Percentiles rank a stretch among this genome's conserved stretches.
These are phyloP conservation scores for Artemia sinica DNA, from an alignment of 2,888 invertebrate species.

Conservation along the genomic window DNA sequence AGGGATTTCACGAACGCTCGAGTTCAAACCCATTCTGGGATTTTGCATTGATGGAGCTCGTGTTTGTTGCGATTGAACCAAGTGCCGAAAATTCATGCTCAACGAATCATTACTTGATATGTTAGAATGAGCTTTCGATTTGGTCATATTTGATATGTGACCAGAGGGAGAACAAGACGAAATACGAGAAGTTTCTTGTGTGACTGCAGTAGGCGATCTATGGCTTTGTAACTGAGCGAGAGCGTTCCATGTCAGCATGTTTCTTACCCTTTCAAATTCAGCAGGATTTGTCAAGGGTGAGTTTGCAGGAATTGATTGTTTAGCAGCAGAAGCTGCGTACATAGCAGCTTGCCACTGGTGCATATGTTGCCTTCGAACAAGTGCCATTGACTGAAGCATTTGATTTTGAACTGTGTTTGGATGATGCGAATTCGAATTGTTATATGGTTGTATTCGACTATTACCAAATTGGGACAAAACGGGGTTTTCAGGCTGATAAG, in stretches of 20 bases:
- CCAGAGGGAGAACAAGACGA: too few relatives aligned
- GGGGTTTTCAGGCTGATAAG: neutral
- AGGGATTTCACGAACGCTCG: neutral
- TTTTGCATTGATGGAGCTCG: neutral
- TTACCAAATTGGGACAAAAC: neutral
- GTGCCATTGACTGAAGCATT: conserved; percentile 13
- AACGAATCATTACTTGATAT: neutral
- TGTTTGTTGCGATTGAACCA: neutral
- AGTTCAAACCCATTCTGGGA: neutral
- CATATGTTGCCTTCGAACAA: neutral
- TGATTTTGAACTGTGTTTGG: neutral
- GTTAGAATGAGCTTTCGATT: neutral
- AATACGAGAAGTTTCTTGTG: neutral
- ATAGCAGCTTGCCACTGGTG: conserved; percentile 6
- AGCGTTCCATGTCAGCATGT: conserved; percentile 11
- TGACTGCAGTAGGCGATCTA: conserved; percentile 1
- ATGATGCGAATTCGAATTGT: neutral
- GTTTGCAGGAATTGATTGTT: conserved; percentile 3
- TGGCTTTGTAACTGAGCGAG: conserved; percentile 10
- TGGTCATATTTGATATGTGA: neutral
- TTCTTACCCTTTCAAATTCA: conserved; percentile 4
- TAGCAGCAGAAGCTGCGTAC: neutral
- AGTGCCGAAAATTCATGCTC: neutral
- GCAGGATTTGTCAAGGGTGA: conserved; percentile 8
- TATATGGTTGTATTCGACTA: neutral